Evolutionary conservation across 2,888 invertebrate species (phyloP).

Genomic region (Sacculina carcini): DNA sequence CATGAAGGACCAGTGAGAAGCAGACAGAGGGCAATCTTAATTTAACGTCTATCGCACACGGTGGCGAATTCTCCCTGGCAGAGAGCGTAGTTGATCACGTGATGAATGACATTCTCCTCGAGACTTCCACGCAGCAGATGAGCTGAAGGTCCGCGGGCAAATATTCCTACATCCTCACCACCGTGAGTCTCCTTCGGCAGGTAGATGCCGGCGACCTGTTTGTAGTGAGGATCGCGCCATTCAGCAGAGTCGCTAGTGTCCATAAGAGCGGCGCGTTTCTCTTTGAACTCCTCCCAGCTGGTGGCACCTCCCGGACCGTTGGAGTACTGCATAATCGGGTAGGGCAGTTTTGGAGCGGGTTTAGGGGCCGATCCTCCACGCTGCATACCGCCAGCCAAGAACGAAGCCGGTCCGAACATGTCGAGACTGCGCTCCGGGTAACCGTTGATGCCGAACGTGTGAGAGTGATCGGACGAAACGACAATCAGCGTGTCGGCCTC

Average conservation of each 20-base stretch:
- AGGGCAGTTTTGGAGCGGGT: background rate
- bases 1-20: no score
- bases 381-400: background rate
- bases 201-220: background rate
- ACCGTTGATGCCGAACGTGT: slow-evolving; percentile 45
- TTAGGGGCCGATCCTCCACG: background rate
- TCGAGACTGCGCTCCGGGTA: slow-evolving; percentile 41
- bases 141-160: background rate
- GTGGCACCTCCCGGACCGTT: background rate
- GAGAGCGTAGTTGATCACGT: background rate
- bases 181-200: background rate
- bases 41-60: background rate
- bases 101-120: background rate
- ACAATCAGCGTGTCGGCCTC: slow-evolving; percentile 41
- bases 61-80: background rate
- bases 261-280: background rate
- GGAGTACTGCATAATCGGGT: background rate
- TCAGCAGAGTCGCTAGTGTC: background rate
- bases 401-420: slow-evolving; percentile 33
- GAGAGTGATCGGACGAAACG: slow-evolving; percentile 49
- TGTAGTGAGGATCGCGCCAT: background rate
- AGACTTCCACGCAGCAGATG: background rate
- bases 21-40: no score
- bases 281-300: background rate
- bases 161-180: background rate